phyloP scores from a whole-genome alignment of 1,140 invertebrate species.

The Cyclina sinensis region DNA sequence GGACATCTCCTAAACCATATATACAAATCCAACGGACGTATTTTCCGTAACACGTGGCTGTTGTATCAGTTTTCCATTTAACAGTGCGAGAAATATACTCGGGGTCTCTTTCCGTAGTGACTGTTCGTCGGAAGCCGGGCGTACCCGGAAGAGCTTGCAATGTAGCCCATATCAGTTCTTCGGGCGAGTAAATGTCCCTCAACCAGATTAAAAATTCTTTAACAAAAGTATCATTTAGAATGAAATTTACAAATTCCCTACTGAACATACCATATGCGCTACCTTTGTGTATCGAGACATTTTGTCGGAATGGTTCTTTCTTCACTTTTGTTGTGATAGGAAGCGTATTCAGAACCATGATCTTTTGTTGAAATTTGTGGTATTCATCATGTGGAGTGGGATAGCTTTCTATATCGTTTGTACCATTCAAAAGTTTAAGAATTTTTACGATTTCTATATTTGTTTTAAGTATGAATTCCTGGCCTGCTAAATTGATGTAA shows the following conservation, averaged over 20 bases:
- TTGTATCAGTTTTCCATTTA: constrained; percentile 31
- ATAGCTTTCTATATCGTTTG: constrained; percentile 77
- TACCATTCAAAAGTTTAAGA: constrained; percentile 74
- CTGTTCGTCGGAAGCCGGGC: background rate
- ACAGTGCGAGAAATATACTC: constrained; percentile 34
- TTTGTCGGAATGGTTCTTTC: constrained; percentile 6
- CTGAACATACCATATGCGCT: constrained; percentile 56
- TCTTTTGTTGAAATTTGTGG: constrained; percentile 26
- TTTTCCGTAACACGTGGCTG: constrained; percentile 28
- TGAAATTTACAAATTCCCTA: constrained; percentile 29
- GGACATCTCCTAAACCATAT: constrained; percentile 10
- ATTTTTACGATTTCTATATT: constrained; percentile 81
- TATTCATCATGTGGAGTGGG: background rate
- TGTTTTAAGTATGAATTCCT: constrained; percentile 82
- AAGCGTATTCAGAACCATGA: background rate
- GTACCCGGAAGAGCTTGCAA: constrained; percentile 2
- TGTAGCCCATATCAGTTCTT: constrained; percentile 54
- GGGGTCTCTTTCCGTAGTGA: background rate
- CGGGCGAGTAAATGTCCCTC: constrained; percentile 49
- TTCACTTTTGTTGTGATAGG: background rate
- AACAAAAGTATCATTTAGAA: constrained; percentile 11
- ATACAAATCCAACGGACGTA: constrained; percentile 39
- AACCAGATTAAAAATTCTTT: constrained; percentile 39
- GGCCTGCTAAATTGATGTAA: constrained; percentile 82
- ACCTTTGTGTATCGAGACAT: constrained; percentile 42